phyloP scores from a whole-genome alignment of 2,797 vertebrate genomes.

The Coendou prehensilis region DNA sequence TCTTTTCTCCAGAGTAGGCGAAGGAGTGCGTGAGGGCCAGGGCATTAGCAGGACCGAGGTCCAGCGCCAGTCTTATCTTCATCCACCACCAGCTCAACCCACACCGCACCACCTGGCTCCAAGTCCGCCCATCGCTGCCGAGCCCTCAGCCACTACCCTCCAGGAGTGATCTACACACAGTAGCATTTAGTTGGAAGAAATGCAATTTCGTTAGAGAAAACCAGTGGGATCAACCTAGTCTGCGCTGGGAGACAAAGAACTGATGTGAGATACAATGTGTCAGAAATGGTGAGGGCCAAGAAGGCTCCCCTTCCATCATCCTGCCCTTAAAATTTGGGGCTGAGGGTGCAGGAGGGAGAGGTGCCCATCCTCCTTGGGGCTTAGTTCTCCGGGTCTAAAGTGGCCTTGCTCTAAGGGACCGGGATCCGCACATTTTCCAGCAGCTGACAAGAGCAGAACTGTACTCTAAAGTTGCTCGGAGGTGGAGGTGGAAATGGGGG shows the following conservation, averaged over 20 bases:
- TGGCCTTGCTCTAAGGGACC: not conserved
- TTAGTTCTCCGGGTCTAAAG: not conserved
- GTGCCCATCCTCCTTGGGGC: not conserved
- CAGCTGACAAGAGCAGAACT: not conserved
- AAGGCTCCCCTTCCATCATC: not conserved
- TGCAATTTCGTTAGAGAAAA: not conserved
- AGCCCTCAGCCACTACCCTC: not conserved
- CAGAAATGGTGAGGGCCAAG: not conserved
- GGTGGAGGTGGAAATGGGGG: not conserved
- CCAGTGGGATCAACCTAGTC: not conserved
- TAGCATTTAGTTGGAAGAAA: slow-evolving; percentile 60
- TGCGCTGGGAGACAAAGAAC: not conserved
- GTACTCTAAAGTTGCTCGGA: not conserved
- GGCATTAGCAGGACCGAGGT: not conserved
- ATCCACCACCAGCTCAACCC: not conserved
- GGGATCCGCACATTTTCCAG: not conserved
- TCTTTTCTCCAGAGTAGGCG: not conserved
- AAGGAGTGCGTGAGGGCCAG: not conserved
- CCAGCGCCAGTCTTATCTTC: too few species aligned
- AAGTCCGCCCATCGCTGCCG: not conserved
- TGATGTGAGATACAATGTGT: too few species aligned
- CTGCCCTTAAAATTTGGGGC: not conserved
- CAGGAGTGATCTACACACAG: not conserved
- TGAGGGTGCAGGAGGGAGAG: too few species aligned
- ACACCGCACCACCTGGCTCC: not conserved